A percentile compares a stretch with the other conserved stretches of the same genome.
Evolutionary conservation across 2,797 vertebrate species (phyloP).

Genomic region (Poeciliopsis gracilis): DNA sequence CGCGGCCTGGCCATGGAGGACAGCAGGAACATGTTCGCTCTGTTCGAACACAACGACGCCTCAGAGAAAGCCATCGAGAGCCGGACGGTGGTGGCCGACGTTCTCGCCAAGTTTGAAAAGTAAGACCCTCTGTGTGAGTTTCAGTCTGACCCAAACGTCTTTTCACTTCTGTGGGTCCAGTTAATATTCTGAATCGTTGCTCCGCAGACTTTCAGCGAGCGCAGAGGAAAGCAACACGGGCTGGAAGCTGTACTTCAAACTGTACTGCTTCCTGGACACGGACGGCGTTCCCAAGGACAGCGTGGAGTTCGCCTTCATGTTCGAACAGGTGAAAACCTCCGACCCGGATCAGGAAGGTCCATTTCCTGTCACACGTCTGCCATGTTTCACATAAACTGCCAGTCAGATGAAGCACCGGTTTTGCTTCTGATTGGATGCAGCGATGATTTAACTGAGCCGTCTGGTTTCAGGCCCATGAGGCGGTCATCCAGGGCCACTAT

Average conservation of each 20-base stretch:
- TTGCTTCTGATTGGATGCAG: background rate
- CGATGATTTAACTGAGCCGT: background rate
- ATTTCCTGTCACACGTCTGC: background rate
- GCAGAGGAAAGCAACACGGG: slow-evolving; percentile 81
- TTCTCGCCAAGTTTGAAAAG: slow-evolving; percentile 97
- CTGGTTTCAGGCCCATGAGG: slow-evolving; percentile 89
- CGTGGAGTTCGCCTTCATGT: slow-evolving; percentile 99
- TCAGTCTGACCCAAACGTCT: background rate
- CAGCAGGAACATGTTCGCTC: slow-evolving; percentile 93
- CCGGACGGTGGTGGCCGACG: slow-evolving; percentile 91
- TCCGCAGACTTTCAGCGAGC: slow-evolving; percentile 82
- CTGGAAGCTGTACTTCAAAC: slow-evolving; percentile 99
- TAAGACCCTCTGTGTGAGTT: slow-evolving; percentile 61
- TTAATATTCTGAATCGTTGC: background rate
- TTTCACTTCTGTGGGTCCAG: rapidly evolving
- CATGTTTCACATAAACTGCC: background rate
- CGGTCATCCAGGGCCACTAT: slow-evolving; percentile 92
- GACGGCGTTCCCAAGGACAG: slow-evolving; percentile 92
- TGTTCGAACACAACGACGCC: slow-evolving; percentile 87
- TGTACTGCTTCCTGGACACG: slow-evolving; percentile 96
- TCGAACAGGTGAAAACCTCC: slow-evolving; percentile 89
- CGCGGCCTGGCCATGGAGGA: slow-evolving; percentile 92
- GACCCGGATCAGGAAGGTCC: background rate
- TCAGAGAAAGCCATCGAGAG: slow-evolving; percentile 94
- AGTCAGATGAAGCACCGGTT: background rate